Base-by-base conservation (phyloP, 53 echinoderm and acorn worm genomes). In the Astropecten irregularis region DNA sequence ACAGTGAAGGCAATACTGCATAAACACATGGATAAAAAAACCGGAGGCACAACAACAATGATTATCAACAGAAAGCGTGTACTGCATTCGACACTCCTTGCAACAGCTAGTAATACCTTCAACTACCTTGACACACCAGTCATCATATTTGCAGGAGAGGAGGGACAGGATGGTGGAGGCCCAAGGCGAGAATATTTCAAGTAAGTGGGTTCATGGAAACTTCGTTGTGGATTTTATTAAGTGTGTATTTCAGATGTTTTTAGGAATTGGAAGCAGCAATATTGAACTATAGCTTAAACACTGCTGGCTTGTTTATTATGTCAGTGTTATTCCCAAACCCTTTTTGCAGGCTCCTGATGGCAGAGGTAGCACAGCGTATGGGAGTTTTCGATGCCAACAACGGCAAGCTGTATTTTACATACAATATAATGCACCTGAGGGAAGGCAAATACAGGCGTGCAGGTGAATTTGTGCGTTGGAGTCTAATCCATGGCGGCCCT, bases 401-500 rank as follows among this genome's bases (percentile, higher is more conserved):
- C 27, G 60, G 60, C 60, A 57, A 57, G 39, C 61, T 77, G 26
- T 77, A 77, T 40, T 77, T 77, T 39, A 55, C 60, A 20, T 39
- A 77, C 61, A 66, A 70, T 30, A 84, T 84, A 11, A 38, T 16
- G 18, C 15, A 53, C 13, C 68, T 84, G 29, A 58, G 69, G 46
- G 56, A 84, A 36, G 66, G 84, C 9, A 39, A 56, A 19, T 82
- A 82, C 50, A 69, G 59, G 53, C 76, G 82, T 32, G 62, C 88
- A 32, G 88, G 88, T 4, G 18, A 62, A 76, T 73, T 76, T 37
- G 38, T 86, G 22, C 58, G 71, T n/a, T 82, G 82, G 82, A 88
- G 88, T 34, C 16, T 87, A 38, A 69, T 81, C 10, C 82, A 87
- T 51, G 82, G 62, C 21, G 88, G 88, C 2, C 88, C 88, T 67